These are phyloP conservation scores for Boulengeromyrus knoepffleri DNA, from an alignment of 2,113 vertebrate species.

Conservation along the genomic window DNA sequence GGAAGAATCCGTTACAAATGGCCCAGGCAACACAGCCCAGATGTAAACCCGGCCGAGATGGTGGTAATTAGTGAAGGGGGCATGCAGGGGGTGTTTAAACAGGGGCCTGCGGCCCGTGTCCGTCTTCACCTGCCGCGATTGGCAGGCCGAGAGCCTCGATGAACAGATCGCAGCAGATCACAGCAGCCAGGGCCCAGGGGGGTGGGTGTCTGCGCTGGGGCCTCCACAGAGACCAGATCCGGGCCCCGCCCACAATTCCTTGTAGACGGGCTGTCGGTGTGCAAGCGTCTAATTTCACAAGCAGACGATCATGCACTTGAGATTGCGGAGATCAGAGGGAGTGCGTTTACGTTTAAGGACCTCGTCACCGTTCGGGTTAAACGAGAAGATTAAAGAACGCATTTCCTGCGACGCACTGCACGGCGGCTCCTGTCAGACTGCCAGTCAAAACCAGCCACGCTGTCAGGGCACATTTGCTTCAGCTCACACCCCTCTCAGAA, in stretches of 20 bases:
- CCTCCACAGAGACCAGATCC: not conserved
- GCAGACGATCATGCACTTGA: not conserved
- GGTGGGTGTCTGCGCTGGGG: not conserved
- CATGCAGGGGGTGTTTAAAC: constrained; percentile 26
- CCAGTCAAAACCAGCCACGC: constrained; percentile 54
- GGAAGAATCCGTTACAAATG: constrained; percentile 63
- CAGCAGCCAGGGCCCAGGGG: not conserved
- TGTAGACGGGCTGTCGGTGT: constrained; percentile 3
- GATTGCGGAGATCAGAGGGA: constrained; percentile 2
- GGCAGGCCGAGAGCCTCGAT: not conserved
- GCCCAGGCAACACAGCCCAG: constrained; percentile 44
- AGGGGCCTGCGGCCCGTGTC: constrained; percentile 17
- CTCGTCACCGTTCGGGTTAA: constrained; percentile 26
- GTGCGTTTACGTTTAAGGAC: constrained; percentile 46
- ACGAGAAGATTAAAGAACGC: constrained; percentile 36
- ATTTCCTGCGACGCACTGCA: constrained; percentile 51
- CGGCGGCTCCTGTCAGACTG: constrained; percentile 50
- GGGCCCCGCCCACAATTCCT: not conserved
- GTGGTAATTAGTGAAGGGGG: constrained; percentile 47
- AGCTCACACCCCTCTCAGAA: not conserved
- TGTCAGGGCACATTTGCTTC: constrained; percentile 29
- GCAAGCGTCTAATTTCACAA: constrained; percentile 20
- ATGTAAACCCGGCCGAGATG: constrained; percentile 31
- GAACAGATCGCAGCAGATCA: not conserved
- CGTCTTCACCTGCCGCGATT: constrained; percentile 33